Evolutionary conservation across 30 jellyfish, hydroid and myxozoan genomes (phyloP).

Genomic region (Turritopsis rubra): DNA sequence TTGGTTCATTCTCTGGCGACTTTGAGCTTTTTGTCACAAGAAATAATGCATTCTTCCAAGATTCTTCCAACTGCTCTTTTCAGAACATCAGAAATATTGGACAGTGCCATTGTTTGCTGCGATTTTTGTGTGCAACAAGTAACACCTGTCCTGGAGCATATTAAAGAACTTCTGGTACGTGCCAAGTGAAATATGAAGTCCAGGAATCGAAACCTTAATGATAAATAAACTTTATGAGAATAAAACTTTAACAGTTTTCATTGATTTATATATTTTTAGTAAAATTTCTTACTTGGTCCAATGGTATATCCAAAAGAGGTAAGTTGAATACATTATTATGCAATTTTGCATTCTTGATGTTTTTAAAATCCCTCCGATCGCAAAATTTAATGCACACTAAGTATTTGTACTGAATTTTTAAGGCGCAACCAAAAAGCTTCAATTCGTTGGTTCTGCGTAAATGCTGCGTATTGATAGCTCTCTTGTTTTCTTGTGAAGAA

Average conservation of each 20-base stretch:
- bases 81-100: neutral
- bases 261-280: neutral
- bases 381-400: too few relatives aligned
- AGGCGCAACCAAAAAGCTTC: too few relatives aligned
- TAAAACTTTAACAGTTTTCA: neutral
- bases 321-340: neutral
- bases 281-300: slow-evolving; percentile 6
- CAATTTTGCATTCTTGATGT: neutral
- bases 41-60: rapidly evolving
- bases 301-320: neutral
- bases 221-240: neutral
- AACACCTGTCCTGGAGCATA: neutral
- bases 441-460: too few relatives aligned
- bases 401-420: too few relatives aligned
- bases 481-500: too few relatives aligned
- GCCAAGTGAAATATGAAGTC: neutral
- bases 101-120: neutral
- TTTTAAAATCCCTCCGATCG: too few relatives aligned
- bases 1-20: neutral
- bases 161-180: neutral
- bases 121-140: neutral
- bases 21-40: neutral
- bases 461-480: too few relatives aligned
- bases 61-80: neutral
- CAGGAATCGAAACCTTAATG: neutral